Conservation (phyloP, 2,888 invertebrate species). For the Neoscelio sp. region DNA sequence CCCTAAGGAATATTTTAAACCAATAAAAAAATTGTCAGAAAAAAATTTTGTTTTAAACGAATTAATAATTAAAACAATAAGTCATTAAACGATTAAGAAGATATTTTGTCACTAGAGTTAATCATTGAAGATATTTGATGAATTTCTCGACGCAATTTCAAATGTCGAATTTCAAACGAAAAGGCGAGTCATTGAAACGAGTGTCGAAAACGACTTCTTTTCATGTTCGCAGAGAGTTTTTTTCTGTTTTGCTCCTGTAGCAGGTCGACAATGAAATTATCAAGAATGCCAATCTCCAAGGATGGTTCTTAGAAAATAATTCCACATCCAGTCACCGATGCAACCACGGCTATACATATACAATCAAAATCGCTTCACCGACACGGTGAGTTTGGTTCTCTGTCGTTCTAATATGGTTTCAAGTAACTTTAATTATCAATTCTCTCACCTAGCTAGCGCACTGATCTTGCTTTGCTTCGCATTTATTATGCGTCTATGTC, state of each 20-base stretch:
- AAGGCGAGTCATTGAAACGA: not conserved
- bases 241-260: slow-evolving; percentile 52
- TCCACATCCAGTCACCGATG: slow-evolving; percentile 68
- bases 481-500: slow-evolving; percentile 19
- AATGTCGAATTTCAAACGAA: not conserved
- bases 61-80: not conserved
- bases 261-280: slow-evolving; percentile 61
- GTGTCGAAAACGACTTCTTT: slow-evolving; percentile 6
- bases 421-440: slow-evolving; percentile 11
- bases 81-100: not conserved
- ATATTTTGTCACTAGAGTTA: not conserved
- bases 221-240: slow-evolving; percentile 36
- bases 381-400: slow-evolving; percentile 80
- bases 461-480: not conserved
- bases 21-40: too few species aligned
- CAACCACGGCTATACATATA: slow-evolving; percentile 75
- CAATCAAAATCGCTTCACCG: slow-evolving; percentile 80
- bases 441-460: not conserved
- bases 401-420: slow-evolving; percentile 55
- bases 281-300: slow-evolving; percentile 58
- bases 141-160: not conserved
- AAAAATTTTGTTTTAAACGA: not conserved
- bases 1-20: too few species aligned
- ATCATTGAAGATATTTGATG: not conserved
- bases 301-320: slow-evolving; percentile 60